Evolutionary conservation across 2,797 vertebrate species (phyloP), one percentile per base, ranked within the genome.

Genomic region (Cossypha polioptera): DNA sequence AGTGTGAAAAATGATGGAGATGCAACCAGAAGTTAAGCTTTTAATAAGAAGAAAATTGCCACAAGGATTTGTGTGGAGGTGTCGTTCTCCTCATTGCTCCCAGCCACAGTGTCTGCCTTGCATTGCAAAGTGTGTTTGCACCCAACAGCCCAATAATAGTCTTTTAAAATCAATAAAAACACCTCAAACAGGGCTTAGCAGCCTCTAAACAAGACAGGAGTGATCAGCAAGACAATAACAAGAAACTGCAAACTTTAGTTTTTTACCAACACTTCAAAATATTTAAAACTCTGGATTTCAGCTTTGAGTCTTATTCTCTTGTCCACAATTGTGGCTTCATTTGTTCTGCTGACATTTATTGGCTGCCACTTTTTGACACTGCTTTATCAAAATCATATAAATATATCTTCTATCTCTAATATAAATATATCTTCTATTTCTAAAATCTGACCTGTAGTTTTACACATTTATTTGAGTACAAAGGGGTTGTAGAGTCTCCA

Each of bases 11-110:
- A 67, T 78, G 63, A 69, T 74, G 63, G 94, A 93, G 86, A 85
- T 94, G 84, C 88, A 71, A 89, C 18, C 77, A 93, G 88, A 89
- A 95, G 71, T 93, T 89, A 76, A 94, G 92, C 86, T 95, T 95
- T 89, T 74, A 76, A 74, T 88, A 80, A 54, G 61, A 69, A 76
- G 75, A 94, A 79, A 83, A 82, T 82, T 82, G 77, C 88, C 88
- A 82, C 1, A 0, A 79, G 88, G 83, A 50, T 93, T 89, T 95
- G 17, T 22, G 31, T 43, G 77, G 74, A 89, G 67, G 48, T 94
- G 74, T 82, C 65, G 11, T 83, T 92, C 83, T 91, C 78, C 83
- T 92, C 75, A 40, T 77, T 89, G 78, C 75, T 92, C 86, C 57
- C 53, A 76, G n/a, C 76, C 86, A 10, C 45, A 40, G 33, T 6